phyloP scores from a whole-genome alignment of 2,797 vertebrate species.

The Danio albolineatus region DNA sequence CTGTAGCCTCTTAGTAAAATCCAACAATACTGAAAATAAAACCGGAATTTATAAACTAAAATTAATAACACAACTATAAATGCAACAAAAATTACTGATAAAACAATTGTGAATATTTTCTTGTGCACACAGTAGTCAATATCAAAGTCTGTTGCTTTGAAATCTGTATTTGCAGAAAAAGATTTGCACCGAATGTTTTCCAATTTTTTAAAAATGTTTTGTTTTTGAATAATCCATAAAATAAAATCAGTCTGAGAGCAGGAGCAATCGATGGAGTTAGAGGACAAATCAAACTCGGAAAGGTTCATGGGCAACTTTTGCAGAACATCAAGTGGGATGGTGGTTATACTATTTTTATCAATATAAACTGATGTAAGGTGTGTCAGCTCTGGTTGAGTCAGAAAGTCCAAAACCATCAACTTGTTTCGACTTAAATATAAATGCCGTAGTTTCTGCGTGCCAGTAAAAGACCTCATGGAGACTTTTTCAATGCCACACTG shows the following conservation, averaged over 20 bases:
- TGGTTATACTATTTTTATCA: conserved; percentile 46
- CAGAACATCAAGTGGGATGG: conserved; percentile 32
- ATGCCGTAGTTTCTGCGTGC: conserved; percentile 26
- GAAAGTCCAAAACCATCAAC: conserved; percentile 52
- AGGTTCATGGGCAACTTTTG: conserved; percentile 58
- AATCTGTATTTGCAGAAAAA: conserved; percentile 15
- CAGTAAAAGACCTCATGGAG: conserved; percentile 46
- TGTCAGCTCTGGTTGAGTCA: conserved; percentile 52
- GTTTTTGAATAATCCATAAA: conserved; percentile 73
- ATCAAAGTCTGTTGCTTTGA: conserved; percentile 51
- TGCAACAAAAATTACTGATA: conserved; percentile 20
- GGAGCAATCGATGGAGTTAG: conserved; percentile 55
- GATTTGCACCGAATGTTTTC: conserved; percentile 70
- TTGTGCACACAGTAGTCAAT: conserved; percentile 54
- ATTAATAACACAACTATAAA: conserved; percentile 26
- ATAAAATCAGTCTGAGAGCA: conserved; percentile 74
- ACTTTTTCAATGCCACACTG: conserved; percentile 65
- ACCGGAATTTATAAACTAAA: conserved; percentile 55
- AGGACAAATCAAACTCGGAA: conserved; percentile 63
- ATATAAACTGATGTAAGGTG: conserved; percentile 26
- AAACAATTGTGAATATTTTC: conserved; percentile 26
- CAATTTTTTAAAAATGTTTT: conserved; percentile 60
- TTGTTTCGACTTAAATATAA: conserved; percentile 54
- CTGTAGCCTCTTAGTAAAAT: conserved; percentile 54
- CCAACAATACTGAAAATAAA: conserved; percentile 53